These are phyloP conservation scores for Willisornis vidua DNA, from an alignment of 2,113 vertebrate genomes.

Conservation along the genomic window DNA sequence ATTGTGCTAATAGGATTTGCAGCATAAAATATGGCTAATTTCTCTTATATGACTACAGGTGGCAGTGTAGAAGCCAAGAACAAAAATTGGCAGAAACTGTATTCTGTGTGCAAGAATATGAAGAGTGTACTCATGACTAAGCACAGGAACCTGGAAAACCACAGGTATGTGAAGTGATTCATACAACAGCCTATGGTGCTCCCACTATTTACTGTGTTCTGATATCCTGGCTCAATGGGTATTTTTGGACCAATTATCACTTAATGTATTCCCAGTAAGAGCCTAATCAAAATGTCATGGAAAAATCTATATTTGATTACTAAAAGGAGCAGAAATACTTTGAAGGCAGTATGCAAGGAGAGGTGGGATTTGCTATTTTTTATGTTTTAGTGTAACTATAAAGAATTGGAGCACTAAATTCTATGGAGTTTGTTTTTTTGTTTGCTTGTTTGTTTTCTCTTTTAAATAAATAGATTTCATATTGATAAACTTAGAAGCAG, in stretches of 20 bases:
- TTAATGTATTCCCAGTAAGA: slow-evolving; percentile 31
- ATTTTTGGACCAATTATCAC: slow-evolving; percentile 46
- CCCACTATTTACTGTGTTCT: slow-evolving; percentile 61
- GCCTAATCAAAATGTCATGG: slow-evolving; percentile 39
- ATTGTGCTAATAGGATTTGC: slow-evolving; percentile 14
- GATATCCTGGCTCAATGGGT: slow-evolving; percentile 22
- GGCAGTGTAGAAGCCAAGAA: slow-evolving; percentile 79
- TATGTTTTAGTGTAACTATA: background rate
- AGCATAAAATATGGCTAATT: slow-evolving; percentile 61
- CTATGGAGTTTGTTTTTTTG: too few species aligned
- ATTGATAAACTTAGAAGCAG: background rate
- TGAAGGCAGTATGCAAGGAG: background rate
- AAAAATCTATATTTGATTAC: slow-evolving; percentile 31
- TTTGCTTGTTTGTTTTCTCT: too few species aligned
- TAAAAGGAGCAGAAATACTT: background rate
- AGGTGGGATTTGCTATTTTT: background rate
- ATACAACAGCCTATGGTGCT: slow-evolving; percentile 57
- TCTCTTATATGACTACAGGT: slow-evolving; percentile 78
- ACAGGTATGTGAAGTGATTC: slow-evolving; percentile 80
- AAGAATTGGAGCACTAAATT: background rate
- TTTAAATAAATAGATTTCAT: background rate
- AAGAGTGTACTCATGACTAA: slow-evolving; percentile 72
- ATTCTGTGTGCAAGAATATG: slow-evolving; percentile 54
- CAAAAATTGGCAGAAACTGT: slow-evolving; percentile 68
- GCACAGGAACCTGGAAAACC: slow-evolving; percentile 75